Base-by-base conservation (phyloP, 2,797 vertebrate species). In the Falco biarmicus region DNA sequence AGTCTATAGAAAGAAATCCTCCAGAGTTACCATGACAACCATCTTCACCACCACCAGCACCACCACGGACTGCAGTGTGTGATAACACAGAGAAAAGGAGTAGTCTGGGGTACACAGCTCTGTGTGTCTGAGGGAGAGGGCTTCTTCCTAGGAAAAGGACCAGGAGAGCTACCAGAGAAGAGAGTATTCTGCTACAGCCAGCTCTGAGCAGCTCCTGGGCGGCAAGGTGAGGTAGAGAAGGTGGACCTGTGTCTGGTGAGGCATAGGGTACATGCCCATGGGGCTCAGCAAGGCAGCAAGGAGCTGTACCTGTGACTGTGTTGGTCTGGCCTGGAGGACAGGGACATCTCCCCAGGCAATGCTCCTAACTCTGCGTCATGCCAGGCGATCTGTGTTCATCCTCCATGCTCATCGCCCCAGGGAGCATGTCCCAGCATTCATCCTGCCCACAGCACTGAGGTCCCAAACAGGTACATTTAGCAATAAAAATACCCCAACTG, bases 1-100 rank as follows among this genome's bases (percentile, higher is more conserved):
- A 82, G 91, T 66, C 71, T 0, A 0, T 31, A 7, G 86, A 82
- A 88, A 93, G 87, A 84, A 97, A 93, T 81, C 82, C 81, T 91
- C 85, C 85, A 81, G 95, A 95, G 97, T 97, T 96, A 89, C 97
- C 86, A 96, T 97, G 96, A 95, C 95, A 97, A 97, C 97, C 90
- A 88, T 76, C 45, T 95, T 93, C 82, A 69, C 28, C 70, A 87
- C 51, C 90, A 78, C 34, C 70, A 80, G 47, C 91, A 79, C 59
- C 83, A 94, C 43, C 53, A 63, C 39, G 26, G 91, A 90, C 68
- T 68, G 64, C 61, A 59, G 74, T 4, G 10, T 57, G 79, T 48
- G 81, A 85, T 95, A 92, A 59, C 0, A 0, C 11, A 56, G 68
- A 59, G 65, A 41, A 74, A 88, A 80, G 12, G 25, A 78, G n/a